Evolutionary conservation across 1,140 invertebrate species (phyloP).

Genomic region (Ceratosolen fusciceps): DNA sequence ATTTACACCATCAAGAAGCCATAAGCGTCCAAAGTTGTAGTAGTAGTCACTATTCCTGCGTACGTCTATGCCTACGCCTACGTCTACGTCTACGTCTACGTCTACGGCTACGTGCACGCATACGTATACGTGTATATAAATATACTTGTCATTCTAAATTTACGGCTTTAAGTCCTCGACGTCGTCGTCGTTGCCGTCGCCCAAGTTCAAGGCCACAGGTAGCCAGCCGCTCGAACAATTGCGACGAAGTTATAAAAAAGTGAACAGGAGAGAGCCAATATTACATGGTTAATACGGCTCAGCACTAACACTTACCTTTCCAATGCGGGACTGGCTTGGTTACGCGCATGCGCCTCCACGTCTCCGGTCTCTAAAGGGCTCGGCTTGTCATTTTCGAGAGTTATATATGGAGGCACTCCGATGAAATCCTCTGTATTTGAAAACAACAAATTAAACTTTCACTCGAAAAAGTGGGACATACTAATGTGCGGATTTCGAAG

Average conservation of each 20-base stretch:
- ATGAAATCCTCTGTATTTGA: slow-evolving; percentile 14
- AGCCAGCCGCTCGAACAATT: background rate
- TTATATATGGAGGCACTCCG: slow-evolving; percentile 7
- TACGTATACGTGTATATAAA: background rate
- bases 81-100: no score
- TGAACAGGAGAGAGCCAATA: background rate
- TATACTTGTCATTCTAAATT: slow-evolving; percentile 18
- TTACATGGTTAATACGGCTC: background rate
- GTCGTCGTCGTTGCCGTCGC: no score
- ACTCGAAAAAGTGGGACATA: background rate
- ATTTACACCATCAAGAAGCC: slow-evolving; percentile 14
- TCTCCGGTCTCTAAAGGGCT: slow-evolving; percentile 6
- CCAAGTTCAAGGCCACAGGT: slow-evolving; percentile 16
- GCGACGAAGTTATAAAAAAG: background rate
- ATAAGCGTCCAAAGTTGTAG: slow-evolving; percentile 2
- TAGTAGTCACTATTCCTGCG: no score
- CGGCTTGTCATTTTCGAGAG: background rate
- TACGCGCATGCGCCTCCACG: background rate
- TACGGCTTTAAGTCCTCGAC: slow-evolving; percentile 7
- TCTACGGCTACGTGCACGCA: no score
- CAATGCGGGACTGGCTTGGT: no score
- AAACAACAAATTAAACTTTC: slow-evolving; percentile 22
- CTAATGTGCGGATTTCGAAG: slow-evolving; percentile 11
- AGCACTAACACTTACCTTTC: background rate
- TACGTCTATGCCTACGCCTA: no score